Evolutionary conservation across 2,113 vertebrate genomes (phyloP).

Genomic region (Mus pahari): DNA sequence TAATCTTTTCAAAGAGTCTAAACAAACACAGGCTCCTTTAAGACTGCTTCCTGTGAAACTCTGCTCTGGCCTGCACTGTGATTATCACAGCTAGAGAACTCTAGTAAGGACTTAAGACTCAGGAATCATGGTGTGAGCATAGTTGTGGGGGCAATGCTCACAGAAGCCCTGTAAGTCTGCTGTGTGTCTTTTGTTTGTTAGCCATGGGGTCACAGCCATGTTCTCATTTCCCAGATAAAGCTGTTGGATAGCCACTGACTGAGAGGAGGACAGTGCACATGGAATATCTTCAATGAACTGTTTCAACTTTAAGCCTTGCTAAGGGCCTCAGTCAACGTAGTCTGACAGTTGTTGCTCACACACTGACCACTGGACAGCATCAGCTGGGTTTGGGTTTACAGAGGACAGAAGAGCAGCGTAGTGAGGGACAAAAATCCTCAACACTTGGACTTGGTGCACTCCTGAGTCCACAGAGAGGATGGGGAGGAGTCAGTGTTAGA

Average conservation of each 20-base stretch:
- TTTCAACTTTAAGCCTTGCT: neutral
- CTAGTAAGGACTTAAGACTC: slow-evolving; percentile 54
- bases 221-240: slow-evolving; percentile 3
- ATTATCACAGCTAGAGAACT: slow-evolving; percentile 31
- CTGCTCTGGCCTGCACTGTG: slow-evolving; percentile 56
- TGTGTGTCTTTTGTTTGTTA: neutral
- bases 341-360: neutral
- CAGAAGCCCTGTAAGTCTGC: neutral
- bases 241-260: neutral
- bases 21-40: slow-evolving; percentile 75
- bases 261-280: neutral
- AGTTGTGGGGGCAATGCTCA: neutral
- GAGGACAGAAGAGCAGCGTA: neutral
- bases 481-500: neutral
- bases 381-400: neutral
- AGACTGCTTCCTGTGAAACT: slow-evolving; percentile 51
- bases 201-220: neutral
- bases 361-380: neutral
- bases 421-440: neutral
- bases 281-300: neutral
- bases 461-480: neutral
- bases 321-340: neutral
- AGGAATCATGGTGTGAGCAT: neutral
- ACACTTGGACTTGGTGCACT: neutral
- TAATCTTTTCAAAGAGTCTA: slow-evolving; percentile 71